A percentile compares a stretch with the other conserved stretches of the same genome.
phyloP scores from a whole-genome alignment of 2,113 vertebrate genomes.

The Taxidea taxus region DNA sequence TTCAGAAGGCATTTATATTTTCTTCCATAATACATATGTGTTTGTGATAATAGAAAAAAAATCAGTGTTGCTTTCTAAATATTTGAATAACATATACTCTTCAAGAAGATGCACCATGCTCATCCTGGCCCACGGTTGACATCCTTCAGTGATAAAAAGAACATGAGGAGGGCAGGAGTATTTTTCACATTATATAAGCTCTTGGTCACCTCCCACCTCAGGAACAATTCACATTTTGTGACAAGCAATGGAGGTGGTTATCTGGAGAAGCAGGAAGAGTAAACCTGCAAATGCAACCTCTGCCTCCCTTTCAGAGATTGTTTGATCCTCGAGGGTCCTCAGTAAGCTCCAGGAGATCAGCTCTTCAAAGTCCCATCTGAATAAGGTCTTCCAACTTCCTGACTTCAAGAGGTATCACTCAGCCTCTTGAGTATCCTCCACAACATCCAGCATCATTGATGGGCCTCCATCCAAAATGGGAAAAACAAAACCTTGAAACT shows the following conservation, averaged over 20 bases:
- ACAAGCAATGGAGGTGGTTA: background rate
- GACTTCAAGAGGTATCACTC: background rate
- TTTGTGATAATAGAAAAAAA: background rate
- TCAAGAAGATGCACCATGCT: background rate
- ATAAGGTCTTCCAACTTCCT: background rate
- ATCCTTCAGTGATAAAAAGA: background rate
- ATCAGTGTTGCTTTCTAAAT: background rate
- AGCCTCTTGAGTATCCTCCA: background rate
- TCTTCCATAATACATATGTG: background rate
- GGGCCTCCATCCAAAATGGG: background rate
- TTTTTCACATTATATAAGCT: background rate
- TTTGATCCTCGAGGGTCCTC: background rate
- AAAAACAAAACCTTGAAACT: background rate
- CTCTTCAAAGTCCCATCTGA: background rate
- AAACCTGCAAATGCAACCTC: background rate
- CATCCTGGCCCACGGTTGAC: background rate
- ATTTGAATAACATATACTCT: background rate
- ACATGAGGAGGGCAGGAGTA: background rate
- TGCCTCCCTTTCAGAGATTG: background rate
- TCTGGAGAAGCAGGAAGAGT: background rate
- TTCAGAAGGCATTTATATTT: background rate
- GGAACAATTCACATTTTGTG: background rate
- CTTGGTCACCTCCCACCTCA: background rate
- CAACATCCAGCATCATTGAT: background rate
- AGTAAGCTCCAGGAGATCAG: background rate